Evolutionary conservation across 2,888 invertebrate species (phyloP).

Genomic region (Malacosoma neustria): DNA sequence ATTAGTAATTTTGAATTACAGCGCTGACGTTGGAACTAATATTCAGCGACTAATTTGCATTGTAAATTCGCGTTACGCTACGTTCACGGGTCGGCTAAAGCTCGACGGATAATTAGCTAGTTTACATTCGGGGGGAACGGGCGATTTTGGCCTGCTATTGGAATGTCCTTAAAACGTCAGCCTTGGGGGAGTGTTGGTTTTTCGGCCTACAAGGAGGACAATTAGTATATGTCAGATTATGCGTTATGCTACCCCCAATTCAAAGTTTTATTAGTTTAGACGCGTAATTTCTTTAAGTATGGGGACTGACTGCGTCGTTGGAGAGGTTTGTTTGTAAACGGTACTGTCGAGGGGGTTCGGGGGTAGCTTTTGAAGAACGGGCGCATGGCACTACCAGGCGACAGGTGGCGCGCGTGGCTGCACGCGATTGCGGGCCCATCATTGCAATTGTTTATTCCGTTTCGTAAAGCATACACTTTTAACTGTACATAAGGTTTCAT

Average conservation of each 20-base stretch:
- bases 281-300: slow-evolving; percentile 21
- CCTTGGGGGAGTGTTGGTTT: slow-evolving; percentile 21
- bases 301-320: slow-evolving; percentile 16
- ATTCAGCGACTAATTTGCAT: slow-evolving; percentile 70
- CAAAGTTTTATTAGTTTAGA: slow-evolving; percentile 28
- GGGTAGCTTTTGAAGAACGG: slow-evolving; percentile 52
- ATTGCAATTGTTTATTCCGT: background rate
- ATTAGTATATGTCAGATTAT: slow-evolving; percentile 32
- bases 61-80: slow-evolving; percentile 66
- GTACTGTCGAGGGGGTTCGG: slow-evolving; percentile 38
- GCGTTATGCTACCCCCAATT: slow-evolving; percentile 26
- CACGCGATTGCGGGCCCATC: slow-evolving; percentile 44
- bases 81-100: slow-evolving; percentile 61
- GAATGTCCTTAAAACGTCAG: slow-evolving; percentile 49
- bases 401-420: slow-evolving; percentile 28
- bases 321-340: slow-evolving; percentile 49
- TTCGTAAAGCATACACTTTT: background rate
- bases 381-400: slow-evolving; percentile 73
- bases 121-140: slow-evolving; percentile 63
- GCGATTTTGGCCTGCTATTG: slow-evolving; percentile 30
- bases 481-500: slow-evolving; percentile 1
- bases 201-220: slow-evolving; percentile 20
- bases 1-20: slow-evolving; percentile 71
- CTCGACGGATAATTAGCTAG: slow-evolving; percentile 70
- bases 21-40: slow-evolving; percentile 67